phyloP scores from a whole-genome alignment of 2,113 vertebrate species.

The Hemicordylus capensis region DNA sequence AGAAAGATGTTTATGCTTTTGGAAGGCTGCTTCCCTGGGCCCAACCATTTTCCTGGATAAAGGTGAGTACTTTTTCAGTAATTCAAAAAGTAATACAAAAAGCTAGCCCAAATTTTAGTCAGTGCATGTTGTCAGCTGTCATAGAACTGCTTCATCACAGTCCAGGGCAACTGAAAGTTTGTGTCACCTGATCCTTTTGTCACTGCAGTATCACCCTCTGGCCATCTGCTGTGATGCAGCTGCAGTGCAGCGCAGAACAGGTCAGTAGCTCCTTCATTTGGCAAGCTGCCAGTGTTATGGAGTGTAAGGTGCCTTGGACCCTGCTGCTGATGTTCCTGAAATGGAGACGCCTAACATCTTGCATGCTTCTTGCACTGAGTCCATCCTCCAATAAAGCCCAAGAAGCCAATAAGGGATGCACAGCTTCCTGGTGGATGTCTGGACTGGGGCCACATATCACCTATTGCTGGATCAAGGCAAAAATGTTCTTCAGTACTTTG shows the following conservation, averaged over 20 bases:
- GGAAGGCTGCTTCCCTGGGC: neutral
- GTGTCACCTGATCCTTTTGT: too few species aligned
- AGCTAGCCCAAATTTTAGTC: neutral
- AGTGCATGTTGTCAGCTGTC: neutral
- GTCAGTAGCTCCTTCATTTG: too few species aligned
- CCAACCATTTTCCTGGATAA: neutral
- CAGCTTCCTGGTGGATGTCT: neutral
- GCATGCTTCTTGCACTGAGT: too few species aligned
- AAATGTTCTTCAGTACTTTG: neutral
- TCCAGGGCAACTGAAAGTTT: neutral
- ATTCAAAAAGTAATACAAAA: neutral
- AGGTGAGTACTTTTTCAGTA: neutral
- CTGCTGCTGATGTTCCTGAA: too few species aligned
- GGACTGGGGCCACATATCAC: neutral
- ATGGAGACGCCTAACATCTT: too few species aligned
- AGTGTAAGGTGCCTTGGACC: too few species aligned
- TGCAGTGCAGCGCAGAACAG: too few species aligned
- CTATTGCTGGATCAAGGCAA: neutral
- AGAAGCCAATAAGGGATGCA: neutral
- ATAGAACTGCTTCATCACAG: neutral
- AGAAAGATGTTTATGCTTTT: neutral
- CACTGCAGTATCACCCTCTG: too few species aligned
- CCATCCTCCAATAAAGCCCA: too few species aligned
- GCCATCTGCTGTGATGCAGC: too few species aligned
- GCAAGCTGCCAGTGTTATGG: too few species aligned